Base-by-base conservation (phyloP, 2,113 vertebrate species). In the Carassius gibelio region DNA sequence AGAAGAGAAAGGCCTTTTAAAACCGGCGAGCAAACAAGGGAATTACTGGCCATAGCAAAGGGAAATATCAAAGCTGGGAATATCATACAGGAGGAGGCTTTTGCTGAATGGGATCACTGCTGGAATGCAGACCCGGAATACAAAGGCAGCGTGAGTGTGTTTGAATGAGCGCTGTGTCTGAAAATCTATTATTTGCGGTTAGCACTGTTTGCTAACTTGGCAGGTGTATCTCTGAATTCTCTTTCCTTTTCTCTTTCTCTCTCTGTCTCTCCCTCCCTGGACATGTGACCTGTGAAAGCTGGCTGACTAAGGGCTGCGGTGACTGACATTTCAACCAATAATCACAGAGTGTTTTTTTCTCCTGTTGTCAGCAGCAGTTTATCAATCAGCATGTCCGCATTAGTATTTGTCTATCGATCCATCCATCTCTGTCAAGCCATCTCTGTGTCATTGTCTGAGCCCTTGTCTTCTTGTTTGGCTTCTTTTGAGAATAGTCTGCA, bases 281-380 rank as follows among this genome's bases (percentile, higher is more conserved):
- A 94, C 92, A 93, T 94, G 86, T 92, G 92, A 94, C 93, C 91
- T 92, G 93, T 91, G 89, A 92, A 83, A 87, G 13, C 48, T 83
- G 52, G 75, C 90, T 90, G 89, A 90, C 88, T 93, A 94, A 91
- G 92, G 93, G 89, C 91, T 91, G 84, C 75, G 91, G 92, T 95
- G 94, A 95, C 88, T 94, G 94, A 94, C 95, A 92, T 91, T 94
- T 94, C 91, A 94, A 93, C 94, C 94, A 94, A 95, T 95, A 94
- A 92, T 88, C 86, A 90, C 92, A 66, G 91, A 94, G 93, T 91
- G 92, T 93, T 93, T 93, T 93, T 90, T 91, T 91, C 89, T 90
- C 82, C 83, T 87, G 92, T 92, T 95, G 95, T 95, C 94, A 94
- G 92, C 93, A 86, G 90, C 89, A 93, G 92, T 95, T 95, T 94